A percentile compares a stretch with the other conserved stretches of the same genome.
Evolutionary conservation across 2,113 vertebrate species (phyloP).

Genomic region (Asarcornis scutulata): DNA sequence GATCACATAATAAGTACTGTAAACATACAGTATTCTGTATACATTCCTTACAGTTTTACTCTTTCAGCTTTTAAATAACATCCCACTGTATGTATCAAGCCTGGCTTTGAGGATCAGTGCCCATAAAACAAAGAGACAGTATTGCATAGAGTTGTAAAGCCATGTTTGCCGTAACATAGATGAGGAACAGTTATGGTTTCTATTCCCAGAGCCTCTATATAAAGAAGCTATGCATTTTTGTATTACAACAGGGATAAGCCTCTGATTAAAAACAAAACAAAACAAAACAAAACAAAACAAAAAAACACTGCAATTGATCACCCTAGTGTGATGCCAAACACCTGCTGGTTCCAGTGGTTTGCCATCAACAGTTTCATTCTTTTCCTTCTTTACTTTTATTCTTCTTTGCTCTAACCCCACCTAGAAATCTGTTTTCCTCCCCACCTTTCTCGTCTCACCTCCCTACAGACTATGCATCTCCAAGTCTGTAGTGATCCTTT

Average conservation of each 20-base stretch:
- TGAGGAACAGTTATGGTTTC: background rate
- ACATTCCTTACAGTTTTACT: background rate
- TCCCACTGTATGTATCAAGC: background rate
- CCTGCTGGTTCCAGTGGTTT: background rate
- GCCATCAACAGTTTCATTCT: background rate
- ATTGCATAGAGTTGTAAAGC: background rate
- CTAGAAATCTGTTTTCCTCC: background rate
- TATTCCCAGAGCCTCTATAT: background rate
- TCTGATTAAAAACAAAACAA: background rate
- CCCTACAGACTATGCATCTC: background rate
- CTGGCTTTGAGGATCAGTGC: background rate
- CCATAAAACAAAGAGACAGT: background rate
- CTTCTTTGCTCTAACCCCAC: background rate
- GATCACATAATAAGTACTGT: background rate
- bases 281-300: background rate
- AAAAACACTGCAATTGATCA: background rate
- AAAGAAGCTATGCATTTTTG: background rate
- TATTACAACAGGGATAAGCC: background rate
- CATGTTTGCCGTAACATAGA: background rate
- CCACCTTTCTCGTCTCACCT: background rate
- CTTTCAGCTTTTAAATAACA: background rate
- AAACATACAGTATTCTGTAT: background rate
- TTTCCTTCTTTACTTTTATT: background rate
- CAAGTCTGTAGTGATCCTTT: background rate
- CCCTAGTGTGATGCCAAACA: background rate